phyloP scores from a whole-genome alignment of 1,140 invertebrate species.

The Apis laboriosa region DNA sequence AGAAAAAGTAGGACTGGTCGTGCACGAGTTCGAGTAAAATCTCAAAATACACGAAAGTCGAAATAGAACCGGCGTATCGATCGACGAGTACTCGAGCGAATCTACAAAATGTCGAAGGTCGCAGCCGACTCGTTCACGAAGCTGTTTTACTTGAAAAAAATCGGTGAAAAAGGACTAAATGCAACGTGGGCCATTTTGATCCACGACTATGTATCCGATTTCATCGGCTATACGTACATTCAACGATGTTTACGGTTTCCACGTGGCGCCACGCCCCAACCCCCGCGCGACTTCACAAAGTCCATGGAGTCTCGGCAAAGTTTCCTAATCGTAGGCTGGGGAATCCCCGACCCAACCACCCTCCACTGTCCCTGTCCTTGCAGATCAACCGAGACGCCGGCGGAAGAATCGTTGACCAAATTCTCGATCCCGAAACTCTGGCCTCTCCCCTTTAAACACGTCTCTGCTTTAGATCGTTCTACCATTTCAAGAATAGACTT shows the following conservation, averaged over 20 bases:
- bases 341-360: slow-evolving; percentile 42
- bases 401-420: slow-evolving; percentile 20
- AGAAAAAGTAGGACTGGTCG: neutral
- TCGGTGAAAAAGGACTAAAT: too few species aligned
- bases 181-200: slow-evolving; percentile 9
- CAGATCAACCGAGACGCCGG: neutral
- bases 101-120: slow-evolving; percentile 49
- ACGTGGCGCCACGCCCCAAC: slow-evolving; percentile 56
- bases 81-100: slow-evolving; percentile 4
- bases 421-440: neutral
- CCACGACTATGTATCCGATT: too few species aligned
- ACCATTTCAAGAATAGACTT: neutral
- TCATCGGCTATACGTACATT: neutral
- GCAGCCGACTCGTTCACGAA: slow-evolving; percentile 16
- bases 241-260: slow-evolving; percentile 67
- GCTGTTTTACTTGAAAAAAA: neutral
- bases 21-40: neutral
- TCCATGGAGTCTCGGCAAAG: slow-evolving; percentile 58
- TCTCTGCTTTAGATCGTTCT: neutral
- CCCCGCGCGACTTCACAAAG: slow-evolving; percentile 51
- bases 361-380: neutral
- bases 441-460: neutral
- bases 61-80: slow-evolving; percentile 36
- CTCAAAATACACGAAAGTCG: slow-evolving; percentile 28
- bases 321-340: slow-evolving; percentile 70